phyloP scores from a whole-genome alignment of 1,140 invertebrate species.

The Hormaphis cornu region DNA sequence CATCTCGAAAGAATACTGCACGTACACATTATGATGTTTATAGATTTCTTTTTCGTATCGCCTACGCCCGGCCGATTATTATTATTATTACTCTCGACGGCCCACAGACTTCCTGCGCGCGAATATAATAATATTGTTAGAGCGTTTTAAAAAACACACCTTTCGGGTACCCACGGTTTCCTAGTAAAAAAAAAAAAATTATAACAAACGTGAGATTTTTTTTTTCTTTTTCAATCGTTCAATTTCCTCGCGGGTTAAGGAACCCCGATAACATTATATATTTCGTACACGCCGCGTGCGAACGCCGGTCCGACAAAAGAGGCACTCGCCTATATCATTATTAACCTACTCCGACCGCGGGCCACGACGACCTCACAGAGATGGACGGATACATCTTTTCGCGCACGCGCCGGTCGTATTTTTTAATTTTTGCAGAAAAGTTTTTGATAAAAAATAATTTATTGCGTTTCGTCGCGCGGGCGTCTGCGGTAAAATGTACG shows the following conservation, averaged over 20 bases:
- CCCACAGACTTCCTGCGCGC: slow-evolving; percentile 28
- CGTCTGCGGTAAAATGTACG: too few species aligned
- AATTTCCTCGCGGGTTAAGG: slow-evolving; percentile 1
- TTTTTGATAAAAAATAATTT: too few species aligned
- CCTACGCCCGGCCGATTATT: slow-evolving; percentile 23
- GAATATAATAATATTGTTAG: too few species aligned
- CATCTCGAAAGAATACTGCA: background rate
- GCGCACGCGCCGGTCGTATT: too few species aligned
- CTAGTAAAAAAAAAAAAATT: background rate
- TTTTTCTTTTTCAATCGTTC: background rate
- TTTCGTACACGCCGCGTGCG: too few species aligned
- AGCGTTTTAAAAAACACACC: slow-evolving; percentile 19
- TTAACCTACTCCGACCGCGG: slow-evolving; percentile 11
- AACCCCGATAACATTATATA: too few species aligned
- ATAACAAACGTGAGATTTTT: slow-evolving; percentile 3
- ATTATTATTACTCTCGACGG: background rate
- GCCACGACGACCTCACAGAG: too few species aligned
- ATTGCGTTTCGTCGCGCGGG: too few species aligned
- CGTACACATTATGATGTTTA: background rate
- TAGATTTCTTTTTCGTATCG: slow-evolving; percentile 1
- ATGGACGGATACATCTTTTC: too few species aligned
- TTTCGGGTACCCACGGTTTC: slow-evolving; percentile 3
- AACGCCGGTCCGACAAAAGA: background rate
- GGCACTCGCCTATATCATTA: too few species aligned
- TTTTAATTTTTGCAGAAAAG: too few species aligned